A percentile compares a stretch with the other conserved stretches of the same genome.
These are phyloP conservation scores for Aphaenogaster rudis DNA, from an alignment of 1,140 invertebrate genomes.

Conservation along the genomic window DNA sequence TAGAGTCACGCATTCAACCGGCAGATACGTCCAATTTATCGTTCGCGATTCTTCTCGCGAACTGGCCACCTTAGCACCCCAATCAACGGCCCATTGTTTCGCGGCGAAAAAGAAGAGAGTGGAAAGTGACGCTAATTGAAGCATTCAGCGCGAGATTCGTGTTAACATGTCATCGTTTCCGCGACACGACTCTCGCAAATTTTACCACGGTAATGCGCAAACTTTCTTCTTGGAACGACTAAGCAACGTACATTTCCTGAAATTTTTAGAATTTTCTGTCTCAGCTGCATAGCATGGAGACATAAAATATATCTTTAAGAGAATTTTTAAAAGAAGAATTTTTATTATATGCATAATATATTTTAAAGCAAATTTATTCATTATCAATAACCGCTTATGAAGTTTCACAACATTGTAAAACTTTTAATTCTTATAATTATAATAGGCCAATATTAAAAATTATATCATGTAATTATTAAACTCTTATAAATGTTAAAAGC, in stretches of 20 bases:
- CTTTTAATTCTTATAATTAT: constrained; percentile 4
- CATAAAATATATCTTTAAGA: not conserved
- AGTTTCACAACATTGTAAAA: not conserved
- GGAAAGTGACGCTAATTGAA: not conserved
- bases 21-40: not conserved
- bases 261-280: not conserved
- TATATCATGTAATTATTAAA: not conserved
- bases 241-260: not conserved
- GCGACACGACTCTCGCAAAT: not conserved
- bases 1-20: not conserved
- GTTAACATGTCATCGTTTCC: not conserved
- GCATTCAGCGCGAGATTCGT: not conserved
- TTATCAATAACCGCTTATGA: not conserved
- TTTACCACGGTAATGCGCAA: not conserved
- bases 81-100: constrained; percentile 45
- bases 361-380: constrained; percentile 28
- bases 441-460: not conserved
- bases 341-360: not conserved
- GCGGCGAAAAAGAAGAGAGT: not conserved
- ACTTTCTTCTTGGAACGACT: not conserved
- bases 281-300: not conserved
- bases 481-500: constrained; percentile 28
- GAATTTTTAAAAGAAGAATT: not conserved
- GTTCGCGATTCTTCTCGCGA: not conserved
- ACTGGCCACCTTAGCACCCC: not conserved